Conservation (phyloP, 1,140 invertebrate genomes). For the Andrena cerasifolii region DNA sequence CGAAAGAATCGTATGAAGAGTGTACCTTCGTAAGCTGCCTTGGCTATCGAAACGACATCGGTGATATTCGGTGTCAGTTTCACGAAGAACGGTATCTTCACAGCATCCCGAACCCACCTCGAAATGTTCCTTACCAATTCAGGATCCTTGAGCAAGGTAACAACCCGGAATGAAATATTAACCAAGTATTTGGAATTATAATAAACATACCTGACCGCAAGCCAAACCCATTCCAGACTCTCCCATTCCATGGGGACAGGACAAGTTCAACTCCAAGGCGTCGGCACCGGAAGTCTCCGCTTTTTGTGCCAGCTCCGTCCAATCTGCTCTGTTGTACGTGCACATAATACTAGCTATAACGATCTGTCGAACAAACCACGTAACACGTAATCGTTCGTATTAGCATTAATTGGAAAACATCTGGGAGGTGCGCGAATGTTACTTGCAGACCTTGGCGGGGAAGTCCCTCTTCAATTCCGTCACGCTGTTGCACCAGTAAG, state of each 20-base stretch:
- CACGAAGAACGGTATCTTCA: slow-evolving; percentile 98
- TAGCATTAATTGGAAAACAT: too few relatives aligned
- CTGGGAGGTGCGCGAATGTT: too few relatives aligned
- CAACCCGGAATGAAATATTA: slow-evolving; percentile 49
- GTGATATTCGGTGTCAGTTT: slow-evolving; percentile 99
- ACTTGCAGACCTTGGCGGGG: slow-evolving; percentile 87
- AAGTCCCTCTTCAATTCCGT: slow-evolving; percentile 96
- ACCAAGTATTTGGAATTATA: background rate
- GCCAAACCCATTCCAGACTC: slow-evolving; percentile 98
- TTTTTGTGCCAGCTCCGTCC: slow-evolving; percentile 91
- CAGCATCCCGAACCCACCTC: slow-evolving; percentile 91
- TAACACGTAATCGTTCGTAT: too few relatives aligned
- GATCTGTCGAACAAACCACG: slow-evolving; percentile 84
- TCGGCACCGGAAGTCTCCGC: slow-evolving; percentile 95
- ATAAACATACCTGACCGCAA: slow-evolving; percentile 92
- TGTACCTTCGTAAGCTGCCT: slow-evolving; percentile 93
- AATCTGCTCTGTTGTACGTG: slow-evolving; percentile 93
- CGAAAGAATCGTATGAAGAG: background rate
- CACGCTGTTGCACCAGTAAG: slow-evolving; percentile 96
- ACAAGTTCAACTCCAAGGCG: slow-evolving; percentile 97
- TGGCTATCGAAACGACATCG: slow-evolving; percentile 93
- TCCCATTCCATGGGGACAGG: slow-evolving; percentile 99
- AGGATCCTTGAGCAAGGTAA: slow-evolving; percentile 86
- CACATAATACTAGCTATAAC: slow-evolving; percentile 99
- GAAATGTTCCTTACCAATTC: slow-evolving; percentile 94